Evolutionary conservation across 2,113 vertebrate species (phyloP), one percentile per base, ranked within the genome.

Genomic region (Chionodraco myersi): DNA sequence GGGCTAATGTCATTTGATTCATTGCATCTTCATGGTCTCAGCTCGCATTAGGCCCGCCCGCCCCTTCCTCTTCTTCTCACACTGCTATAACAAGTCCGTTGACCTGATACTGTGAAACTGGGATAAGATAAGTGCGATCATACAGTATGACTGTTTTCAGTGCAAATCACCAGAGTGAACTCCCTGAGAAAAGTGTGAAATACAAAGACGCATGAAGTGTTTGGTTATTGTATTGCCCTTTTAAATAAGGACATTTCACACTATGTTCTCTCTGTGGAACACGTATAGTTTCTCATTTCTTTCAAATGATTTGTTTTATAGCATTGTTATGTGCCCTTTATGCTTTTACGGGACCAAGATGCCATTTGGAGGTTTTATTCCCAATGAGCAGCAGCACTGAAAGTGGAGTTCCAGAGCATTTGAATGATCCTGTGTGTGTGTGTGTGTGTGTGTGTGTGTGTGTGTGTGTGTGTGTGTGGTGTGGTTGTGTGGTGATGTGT

Each of bases 1-100:
- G 44, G 58, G 62, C 44, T 63, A 62, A 77, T 79, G 76, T 79
- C 61, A 86, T 85, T 89, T 83, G 67, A 79, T 83, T 87, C 77
- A 64, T 67, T 54, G 18, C 70, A 56, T 83, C 72, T 73, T 63
- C 15, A n/a, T 13, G 45, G 34, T 11, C 62, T 76, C 75, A n/a
- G 59, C 56, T 12, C 52, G 63, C 77, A 68, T 82, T 64, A 34
- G 34, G 69, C 45, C 47, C 18, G 3, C 65, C 34, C 3, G n/a
- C n/a, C 59, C 68, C 72, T 30, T 73, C 45, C 23, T 44, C 47
- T n/a, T 45, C n/a, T 6, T 66, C 65, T 72, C 57, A 26, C 56
- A 12, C 8, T 3, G 41, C 23, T 30, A 34, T 36, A 9, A 69
- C 5, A 5, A 44, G 51, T 36, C 61, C 23, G 1, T 9, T 8